Percentiles rank a stretch among this genome's conserved stretches.
Conservation (phyloP, 2,888 invertebrate genomes). For the Mythimna vitellina region DNA sequence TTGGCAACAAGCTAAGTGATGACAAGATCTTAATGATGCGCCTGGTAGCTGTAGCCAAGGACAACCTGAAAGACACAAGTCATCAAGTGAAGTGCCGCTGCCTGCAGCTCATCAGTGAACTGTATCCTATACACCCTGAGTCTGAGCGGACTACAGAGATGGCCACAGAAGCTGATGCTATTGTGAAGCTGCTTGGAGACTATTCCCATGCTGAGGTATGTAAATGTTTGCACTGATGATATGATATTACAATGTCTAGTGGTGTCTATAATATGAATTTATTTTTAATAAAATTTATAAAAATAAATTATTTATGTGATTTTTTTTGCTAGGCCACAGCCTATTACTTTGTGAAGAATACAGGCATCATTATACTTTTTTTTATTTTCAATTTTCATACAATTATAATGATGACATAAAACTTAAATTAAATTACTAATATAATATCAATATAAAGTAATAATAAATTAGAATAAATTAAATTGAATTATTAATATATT, state of each 20-base stretch:
- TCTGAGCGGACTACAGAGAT: conserved; percentile 85
- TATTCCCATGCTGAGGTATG: conserved; percentile 94
- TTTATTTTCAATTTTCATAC: too few species aligned
- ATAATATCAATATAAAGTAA: too few species aligned
- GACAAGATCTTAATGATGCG: conserved; percentile 91
- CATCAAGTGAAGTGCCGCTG: conserved; percentile 95
- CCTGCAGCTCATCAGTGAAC: conserved; percentile 94
- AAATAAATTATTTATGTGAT: too few species aligned
- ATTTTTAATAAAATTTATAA: too few species aligned
- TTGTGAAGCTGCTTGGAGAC: conserved; percentile 94
- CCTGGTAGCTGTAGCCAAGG: conserved; percentile 92
- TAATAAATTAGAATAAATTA: too few species aligned
- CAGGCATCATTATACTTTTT: too few species aligned
- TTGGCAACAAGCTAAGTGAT: conserved; percentile 92
- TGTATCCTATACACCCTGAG: conserved; percentile 91
- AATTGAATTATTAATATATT: too few species aligned
- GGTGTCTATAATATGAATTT: neutral
- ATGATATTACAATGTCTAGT: neutral
- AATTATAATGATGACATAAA: too few species aligned
- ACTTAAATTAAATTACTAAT: too few species aligned
- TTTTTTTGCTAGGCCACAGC: too few species aligned
- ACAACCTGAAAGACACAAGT: conserved; percentile 94
- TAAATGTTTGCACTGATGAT: neutral
- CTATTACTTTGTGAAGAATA: too few species aligned
- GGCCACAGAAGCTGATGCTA: conserved; percentile 90